phyloP scores from a whole-genome alignment of 2,888 invertebrate species.

The Eristalinus aeneus region DNA sequence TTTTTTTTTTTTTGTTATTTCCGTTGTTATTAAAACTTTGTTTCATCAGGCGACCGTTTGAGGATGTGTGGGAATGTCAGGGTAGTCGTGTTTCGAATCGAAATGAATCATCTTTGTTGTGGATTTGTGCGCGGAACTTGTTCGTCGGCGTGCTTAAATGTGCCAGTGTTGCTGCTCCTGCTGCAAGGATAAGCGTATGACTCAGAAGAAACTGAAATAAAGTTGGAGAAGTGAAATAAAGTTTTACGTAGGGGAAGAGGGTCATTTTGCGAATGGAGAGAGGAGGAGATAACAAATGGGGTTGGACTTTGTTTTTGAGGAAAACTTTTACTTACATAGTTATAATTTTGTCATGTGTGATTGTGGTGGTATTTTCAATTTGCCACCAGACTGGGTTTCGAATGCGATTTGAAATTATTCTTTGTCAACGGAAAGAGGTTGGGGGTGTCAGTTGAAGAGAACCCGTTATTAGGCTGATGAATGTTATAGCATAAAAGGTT shows the following conservation, averaged over 20 bases:
- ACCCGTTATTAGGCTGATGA: no score
- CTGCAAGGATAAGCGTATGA: constrained; percentile 4
- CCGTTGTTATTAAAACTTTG: background rate
- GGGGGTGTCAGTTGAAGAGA: background rate
- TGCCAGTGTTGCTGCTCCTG: background rate
- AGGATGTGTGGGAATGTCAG: background rate
- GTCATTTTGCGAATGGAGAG: background rate
- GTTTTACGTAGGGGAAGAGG: constrained; percentile 1
- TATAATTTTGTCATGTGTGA: background rate
- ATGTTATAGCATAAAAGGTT: no score
- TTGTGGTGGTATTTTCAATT: constrained; percentile 3
- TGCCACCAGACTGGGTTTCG: background rate
- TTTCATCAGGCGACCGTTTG: background rate
- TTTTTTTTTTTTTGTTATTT: background rate
- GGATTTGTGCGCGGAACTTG: background rate
- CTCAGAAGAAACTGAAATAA: constrained; percentile 23
- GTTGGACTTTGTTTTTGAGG: constrained; percentile 1
- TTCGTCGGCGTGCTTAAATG: constrained; percentile 7
- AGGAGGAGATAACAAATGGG: background rate
- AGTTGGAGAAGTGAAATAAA: constrained; percentile 14
- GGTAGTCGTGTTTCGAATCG: constrained; percentile 8
- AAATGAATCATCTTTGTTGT: constrained; percentile 25
- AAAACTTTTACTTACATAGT: background rate
- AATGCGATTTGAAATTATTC: background rate
- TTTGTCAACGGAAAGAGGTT: background rate